Evolutionary conservation across 2,888 invertebrate species (phyloP), one percentile per base, ranked within the genome.

Genomic region (Argyra leucocephala): DNA sequence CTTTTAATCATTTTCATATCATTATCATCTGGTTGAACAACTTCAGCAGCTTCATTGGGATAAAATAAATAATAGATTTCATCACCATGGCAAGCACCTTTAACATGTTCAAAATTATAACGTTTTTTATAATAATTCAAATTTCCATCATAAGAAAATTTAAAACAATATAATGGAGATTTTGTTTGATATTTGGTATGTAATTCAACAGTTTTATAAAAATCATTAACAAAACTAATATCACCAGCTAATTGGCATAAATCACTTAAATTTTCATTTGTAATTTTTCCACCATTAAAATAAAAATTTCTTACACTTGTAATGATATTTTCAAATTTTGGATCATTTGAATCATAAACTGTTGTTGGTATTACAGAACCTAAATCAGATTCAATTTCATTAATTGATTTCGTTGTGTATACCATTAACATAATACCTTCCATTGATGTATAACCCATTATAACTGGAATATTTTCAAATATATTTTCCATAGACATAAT

Each of bases 81-180:
- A 68, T 86, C 86, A 0, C 78, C 81, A 70, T 86, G 86, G 63
- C 82, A 80, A 0, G 83, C 81, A 4, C 85, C 85, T 72, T 75
- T 70, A 3, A 71, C n/a, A 1, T 79, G 75, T 3, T 77, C 67
- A 22, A 81, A 76, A 21, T 76, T 74, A 23, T 74, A 68, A 37
- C 73, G 74, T 69, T 78, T 80, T 70, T 83, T 83, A 24, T 80
- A 71, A 66, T 80, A 79, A 71, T 83, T 83, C 15, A 82, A 73
- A 58, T 73, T 74, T 3, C 83, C 83, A 66, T 81, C 82, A 64
- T 82, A 84, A 1, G 81, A 74, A 72, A 84, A 85, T 68, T 81
- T 80, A 69, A 83, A 85, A 1, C 83, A 78, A 70, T 81, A 85
- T 1, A 82, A 79, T 0, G 82, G 79, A 7, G 79, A 71, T 2